Conservation (phyloP, 2,113 vertebrate species). For the Suricata suricatta region DNA sequence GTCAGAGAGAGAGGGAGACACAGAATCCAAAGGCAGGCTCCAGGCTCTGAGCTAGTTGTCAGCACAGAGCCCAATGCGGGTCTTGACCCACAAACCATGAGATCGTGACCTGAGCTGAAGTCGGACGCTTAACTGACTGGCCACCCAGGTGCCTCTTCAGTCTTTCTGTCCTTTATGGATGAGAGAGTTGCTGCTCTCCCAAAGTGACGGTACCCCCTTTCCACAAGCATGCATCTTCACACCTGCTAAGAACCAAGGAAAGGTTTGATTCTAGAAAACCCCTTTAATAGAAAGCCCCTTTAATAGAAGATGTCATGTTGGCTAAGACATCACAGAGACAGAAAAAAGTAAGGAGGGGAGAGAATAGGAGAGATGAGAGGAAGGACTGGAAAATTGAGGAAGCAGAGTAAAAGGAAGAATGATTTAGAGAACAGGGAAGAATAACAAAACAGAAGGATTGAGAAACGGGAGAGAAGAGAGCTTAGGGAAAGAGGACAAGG, state of each 20-base stretch:
- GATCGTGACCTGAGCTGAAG: no score
- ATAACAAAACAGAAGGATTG: neutral
- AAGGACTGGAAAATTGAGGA: neutral
- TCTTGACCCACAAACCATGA: no score
- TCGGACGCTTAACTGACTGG: no score
- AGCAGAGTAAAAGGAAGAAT: neutral
- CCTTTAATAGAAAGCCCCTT: neutral
- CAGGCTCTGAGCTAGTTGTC: no score
- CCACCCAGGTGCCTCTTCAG: neutral
- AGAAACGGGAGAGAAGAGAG: neutral
- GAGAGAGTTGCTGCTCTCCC: neutral
- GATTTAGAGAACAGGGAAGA: neutral
- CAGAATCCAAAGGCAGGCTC: no score
- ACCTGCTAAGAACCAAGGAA: neutral
- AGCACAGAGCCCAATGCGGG: no score
- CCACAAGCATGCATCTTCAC: neutral
- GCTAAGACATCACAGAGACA: neutral
- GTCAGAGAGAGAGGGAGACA: no score
- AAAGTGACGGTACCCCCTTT: neutral
- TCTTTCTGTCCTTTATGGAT: neutral
- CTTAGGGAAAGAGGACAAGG: neutral
- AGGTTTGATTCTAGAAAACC: neutral
- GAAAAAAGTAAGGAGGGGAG: neutral
- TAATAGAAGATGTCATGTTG: neutral
- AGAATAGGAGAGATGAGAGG: neutral